Evolutionary conservation across 1,140 invertebrate species (phyloP).

Genomic region (Solenopsis fugax): DNA sequence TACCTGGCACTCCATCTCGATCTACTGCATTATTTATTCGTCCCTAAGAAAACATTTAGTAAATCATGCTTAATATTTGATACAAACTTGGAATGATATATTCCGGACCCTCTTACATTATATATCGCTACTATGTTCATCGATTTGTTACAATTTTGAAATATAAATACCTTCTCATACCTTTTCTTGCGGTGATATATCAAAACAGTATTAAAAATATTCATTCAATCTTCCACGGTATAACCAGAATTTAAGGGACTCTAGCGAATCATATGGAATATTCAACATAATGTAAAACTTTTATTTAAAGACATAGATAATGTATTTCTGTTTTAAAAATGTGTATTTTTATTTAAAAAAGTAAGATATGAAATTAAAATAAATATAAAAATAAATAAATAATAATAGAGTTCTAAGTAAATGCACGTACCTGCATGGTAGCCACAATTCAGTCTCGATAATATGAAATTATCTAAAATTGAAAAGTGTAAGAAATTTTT

Average conservation of each 20-base stretch:
- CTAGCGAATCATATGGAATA: too few relatives aligned
- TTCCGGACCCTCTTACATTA: neutral
- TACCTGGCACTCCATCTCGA: neutral
- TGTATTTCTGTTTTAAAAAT: too few relatives aligned
- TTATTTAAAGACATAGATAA: too few relatives aligned
- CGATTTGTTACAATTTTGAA: neutral
- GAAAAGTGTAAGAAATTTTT: too few relatives aligned
- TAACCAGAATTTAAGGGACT: neutral
- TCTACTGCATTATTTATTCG: constrained; percentile 19
- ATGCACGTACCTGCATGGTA: too few relatives aligned
- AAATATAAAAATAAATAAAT: too few relatives aligned
- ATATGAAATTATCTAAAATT: too few relatives aligned
- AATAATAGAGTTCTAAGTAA: too few relatives aligned
- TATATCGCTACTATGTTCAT: neutral
- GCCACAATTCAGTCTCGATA: too few relatives aligned
- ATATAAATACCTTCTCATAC: neutral
- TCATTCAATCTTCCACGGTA: neutral
- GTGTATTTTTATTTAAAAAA: too few relatives aligned
- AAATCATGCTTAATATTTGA: neutral
- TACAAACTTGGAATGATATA: neutral
- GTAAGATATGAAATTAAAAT: too few relatives aligned
- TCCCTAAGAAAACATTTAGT: neutral
- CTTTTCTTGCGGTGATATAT: neutral
- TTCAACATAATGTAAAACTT: too few relatives aligned
- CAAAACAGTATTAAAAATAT: neutral